Conservation (phyloP, 92 coral and sea anemone species). For the Porites lobata region DNA sequence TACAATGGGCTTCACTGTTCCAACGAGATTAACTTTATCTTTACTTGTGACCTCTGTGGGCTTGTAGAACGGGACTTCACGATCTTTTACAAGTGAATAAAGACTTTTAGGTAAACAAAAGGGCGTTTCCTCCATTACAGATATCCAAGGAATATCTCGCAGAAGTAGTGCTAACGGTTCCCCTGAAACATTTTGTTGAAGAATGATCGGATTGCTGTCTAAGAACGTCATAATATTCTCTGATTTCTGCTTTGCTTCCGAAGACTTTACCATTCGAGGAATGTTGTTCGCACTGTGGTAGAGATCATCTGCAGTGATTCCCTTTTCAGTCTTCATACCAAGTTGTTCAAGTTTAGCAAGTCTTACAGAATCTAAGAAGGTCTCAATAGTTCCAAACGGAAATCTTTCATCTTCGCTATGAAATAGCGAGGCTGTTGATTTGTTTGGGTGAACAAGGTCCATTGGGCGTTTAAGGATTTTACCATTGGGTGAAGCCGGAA, state of each 20-base stretch:
- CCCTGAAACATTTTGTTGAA: constrained; percentile 27
- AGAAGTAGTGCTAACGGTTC: constrained; percentile 29
- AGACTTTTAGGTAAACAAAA: constrained; percentile 41
- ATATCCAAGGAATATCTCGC: constrained; percentile 62
- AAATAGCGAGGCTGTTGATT: constrained; percentile 64
- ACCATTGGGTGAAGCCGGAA: constrained; percentile 81
- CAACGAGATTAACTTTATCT: constrained; percentile 53
- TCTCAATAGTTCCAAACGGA: constrained; percentile 62
- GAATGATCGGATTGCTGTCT: constrained; percentile 24
- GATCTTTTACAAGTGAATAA: constrained; percentile 10
- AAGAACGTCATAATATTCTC: constrained; percentile 44
- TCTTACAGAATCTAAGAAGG: constrained; percentile 46
- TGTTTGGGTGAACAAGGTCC: constrained; percentile 75
- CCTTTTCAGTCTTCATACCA: constrained; percentile 76
- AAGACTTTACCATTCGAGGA: no score
- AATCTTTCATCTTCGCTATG: constrained; percentile 75
- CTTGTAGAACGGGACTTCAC: constrained; percentile 27
- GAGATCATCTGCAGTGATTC: constrained; percentile 75
- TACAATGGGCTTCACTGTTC: constrained; percentile 60
- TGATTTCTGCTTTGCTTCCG: constrained; percentile 29
- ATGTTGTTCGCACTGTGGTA: not conserved
- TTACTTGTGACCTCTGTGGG: constrained; percentile 62
- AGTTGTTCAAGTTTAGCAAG: constrained; percentile 63
- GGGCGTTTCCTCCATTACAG: constrained; percentile 44
- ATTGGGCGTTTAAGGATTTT: constrained; percentile 58